Evolutionary conservation across 2,113 vertebrate genomes (phyloP).

Genomic region (Apaloderma vittatum): DNA sequence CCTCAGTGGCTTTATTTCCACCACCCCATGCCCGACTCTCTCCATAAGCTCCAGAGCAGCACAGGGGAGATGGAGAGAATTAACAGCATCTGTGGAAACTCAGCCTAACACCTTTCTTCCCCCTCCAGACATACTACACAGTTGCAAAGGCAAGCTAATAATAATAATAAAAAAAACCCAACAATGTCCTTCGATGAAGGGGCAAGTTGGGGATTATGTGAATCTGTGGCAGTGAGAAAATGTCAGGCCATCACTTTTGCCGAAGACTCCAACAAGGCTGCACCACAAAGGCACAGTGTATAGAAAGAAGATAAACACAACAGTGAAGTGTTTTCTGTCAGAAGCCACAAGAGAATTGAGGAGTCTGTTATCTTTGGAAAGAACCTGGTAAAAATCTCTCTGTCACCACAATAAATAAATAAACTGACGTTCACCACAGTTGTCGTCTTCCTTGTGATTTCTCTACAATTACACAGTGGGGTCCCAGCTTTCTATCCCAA

Average conservation of each 20-base stretch:
- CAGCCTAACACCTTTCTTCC: neutral
- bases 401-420: neutral
- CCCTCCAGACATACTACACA: neutral
- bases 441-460: rapidly evolving
- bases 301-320: neutral
- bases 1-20: neutral
- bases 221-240: neutral
- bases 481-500: neutral
- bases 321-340: neutral
- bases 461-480: neutral
- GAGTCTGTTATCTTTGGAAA: neutral
- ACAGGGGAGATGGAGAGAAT: neutral
- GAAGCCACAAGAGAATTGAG: neutral
- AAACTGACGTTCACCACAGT: neutral
- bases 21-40: rapidly evolving
- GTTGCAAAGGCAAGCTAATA: neutral
- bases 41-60: neutral
- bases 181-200: rapidly evolving
- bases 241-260: neutral
- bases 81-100: neutral
- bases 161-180: neutral
- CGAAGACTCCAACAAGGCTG: neutral
- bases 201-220: neutral
- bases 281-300: neutral
- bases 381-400: neutral